Percentiles rank a stretch among this genome's conserved stretches.
These are phyloP conservation scores for Globia sparganii DNA, from an alignment of 2,888 invertebrate species.

Conservation along the genomic window DNA sequence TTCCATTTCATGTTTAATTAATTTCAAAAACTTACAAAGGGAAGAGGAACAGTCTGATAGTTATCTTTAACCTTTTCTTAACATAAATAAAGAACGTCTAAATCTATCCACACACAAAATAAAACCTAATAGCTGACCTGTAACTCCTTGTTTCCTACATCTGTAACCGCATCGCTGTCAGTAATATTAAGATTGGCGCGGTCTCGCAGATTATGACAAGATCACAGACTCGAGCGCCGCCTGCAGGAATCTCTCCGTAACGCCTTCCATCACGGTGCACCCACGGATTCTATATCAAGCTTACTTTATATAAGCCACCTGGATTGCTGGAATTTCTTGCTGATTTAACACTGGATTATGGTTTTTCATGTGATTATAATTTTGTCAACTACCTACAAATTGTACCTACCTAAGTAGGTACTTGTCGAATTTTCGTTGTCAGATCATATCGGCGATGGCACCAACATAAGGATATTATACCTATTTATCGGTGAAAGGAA, in stretches of 20 bases:
- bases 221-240: not conserved
- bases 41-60: not conserved
- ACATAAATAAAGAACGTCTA: not conserved
- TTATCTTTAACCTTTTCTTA: not conserved
- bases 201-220: conserved; percentile 28
- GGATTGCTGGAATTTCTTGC: conserved; percentile 12
- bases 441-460: not conserved
- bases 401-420: not conserved
- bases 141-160: conserved; percentile 18
- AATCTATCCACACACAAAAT: not conserved
- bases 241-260: not conserved
- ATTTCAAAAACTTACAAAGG: not conserved
- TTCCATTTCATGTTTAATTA: not conserved
- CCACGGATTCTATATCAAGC: not conserved
- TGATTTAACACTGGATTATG: not conserved
- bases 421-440: not conserved
- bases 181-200: conserved; percentile 39
- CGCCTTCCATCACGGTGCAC: conserved; percentile 19
- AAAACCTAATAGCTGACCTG: not conserved
- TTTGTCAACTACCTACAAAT: not conserved
- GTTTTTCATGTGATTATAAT: not conserved
- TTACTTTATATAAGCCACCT: conserved; percentile 11
- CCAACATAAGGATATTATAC: not conserved
- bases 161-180: conserved; percentile 2
- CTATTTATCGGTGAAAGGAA: conserved; percentile 5